Percentiles rank a stretch among this genome's conserved stretches.
Evolutionary conservation across 2,888 invertebrate species (phyloP).

Genomic region (Chloromyia formosa): DNA sequence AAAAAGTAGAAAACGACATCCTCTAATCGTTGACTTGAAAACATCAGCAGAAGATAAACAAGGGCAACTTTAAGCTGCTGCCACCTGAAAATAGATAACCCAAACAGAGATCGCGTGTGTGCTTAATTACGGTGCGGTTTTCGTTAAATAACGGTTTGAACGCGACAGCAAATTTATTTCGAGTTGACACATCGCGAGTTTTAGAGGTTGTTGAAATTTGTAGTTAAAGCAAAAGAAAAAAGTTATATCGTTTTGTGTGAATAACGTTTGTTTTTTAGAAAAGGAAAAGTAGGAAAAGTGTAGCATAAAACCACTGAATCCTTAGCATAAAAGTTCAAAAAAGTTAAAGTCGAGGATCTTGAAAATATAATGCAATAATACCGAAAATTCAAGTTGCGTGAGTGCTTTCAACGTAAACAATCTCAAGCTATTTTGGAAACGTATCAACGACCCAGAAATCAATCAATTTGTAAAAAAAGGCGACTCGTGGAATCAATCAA

Average conservation of each 20-base stretch:
- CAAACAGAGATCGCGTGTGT: conserved; percentile 13
- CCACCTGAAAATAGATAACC: background rate
- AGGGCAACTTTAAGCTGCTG: too few species aligned
- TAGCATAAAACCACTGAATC: background rate
- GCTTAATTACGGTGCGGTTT: conserved; percentile 38
- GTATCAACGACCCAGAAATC: too few species aligned
- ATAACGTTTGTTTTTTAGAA: conserved; percentile 14
- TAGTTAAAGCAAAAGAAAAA: conserved; percentile 10
- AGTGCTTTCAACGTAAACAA: conserved; percentile 30
- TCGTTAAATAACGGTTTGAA: conserved; percentile 16
- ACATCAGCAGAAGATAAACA: too few species aligned
- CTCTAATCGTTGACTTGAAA: too few species aligned
- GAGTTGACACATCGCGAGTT: conserved; percentile 5
- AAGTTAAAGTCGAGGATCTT: background rate
- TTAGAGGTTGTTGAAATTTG: conserved; percentile 28
- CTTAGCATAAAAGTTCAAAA: background rate
- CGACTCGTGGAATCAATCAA: conserved; percentile 30
- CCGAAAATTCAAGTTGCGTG: background rate
- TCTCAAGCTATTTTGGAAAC: background rate
- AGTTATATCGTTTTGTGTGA: conserved; percentile 26
- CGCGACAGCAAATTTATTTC: conserved; percentile 3
- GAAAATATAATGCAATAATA: too few species aligned
- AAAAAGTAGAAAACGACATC: too few species aligned
- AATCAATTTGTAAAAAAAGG: background rate
- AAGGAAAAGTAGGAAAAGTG: background rate